Conservation (phyloP, 2,888 invertebrate genomes). For the Stictocephala bisonia region DNA sequence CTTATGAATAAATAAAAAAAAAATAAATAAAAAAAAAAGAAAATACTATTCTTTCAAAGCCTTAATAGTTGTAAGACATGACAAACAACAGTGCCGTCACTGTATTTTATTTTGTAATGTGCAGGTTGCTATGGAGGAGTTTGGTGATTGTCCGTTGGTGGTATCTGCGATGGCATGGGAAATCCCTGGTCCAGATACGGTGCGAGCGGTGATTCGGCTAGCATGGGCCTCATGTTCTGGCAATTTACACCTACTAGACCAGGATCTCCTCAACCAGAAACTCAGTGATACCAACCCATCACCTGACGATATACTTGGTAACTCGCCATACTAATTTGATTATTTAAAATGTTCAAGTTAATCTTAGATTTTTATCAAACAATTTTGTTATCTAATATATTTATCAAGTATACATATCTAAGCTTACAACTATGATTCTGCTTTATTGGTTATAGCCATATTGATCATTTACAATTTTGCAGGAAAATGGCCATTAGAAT, state of each 20-base stretch:
- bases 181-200: conserved; percentile 78
- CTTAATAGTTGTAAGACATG: too few relatives aligned
- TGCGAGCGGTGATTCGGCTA: conserved; percentile 79
- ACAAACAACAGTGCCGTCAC: too few relatives aligned
- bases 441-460: too few relatives aligned
- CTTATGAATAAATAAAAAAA: too few relatives aligned
- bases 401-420: too few relatives aligned
- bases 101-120: conserved; percentile 60
- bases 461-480: too few relatives aligned
- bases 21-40: too few relatives aligned
- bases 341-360: neutral
- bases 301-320: conserved; percentile 19
- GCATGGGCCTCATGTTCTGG: conserved; percentile 76
- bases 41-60: too few relatives aligned
- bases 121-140: conserved; percentile 65
- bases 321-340: neutral
- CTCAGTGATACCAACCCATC: conserved; percentile 1
- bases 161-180: conserved; percentile 74
- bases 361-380: neutral
- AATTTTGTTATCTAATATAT: too few relatives aligned
- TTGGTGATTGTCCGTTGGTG: conserved; percentile 64
- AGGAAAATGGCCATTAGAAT: too few relatives aligned
- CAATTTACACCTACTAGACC: conserved; percentile 51
- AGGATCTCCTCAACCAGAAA: conserved; percentile 2
- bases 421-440: too few relatives aligned